Evolutionary conservation across 2,113 vertebrate species (phyloP).

Genomic region (Brachyhypopomus occidentalis): DNA sequence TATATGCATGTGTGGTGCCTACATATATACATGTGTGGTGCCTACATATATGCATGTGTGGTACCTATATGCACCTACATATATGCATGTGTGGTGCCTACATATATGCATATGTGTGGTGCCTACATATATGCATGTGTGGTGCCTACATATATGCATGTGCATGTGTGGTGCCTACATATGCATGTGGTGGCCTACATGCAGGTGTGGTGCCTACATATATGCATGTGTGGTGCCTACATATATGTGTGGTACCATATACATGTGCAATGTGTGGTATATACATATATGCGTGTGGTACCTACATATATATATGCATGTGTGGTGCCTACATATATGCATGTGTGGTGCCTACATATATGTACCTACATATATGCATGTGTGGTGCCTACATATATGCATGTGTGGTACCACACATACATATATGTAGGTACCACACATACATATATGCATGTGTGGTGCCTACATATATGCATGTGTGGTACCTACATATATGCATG

Average conservation of each 20-base stretch:
- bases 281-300: no score
- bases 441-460: no score
- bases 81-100: conserved; percentile 41
- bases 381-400: conserved; percentile 39
- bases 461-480: no score
- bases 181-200: no score
- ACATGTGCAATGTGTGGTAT: no score
- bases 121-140: conserved; percentile 32
- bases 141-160: conserved; percentile 38
- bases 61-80: conserved; percentile 26
- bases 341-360: conserved; percentile 38
- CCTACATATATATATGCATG: conserved; percentile 24
- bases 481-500: no score
- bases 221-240: conserved; percentile 37
- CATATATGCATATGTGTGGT: conserved; percentile 39
- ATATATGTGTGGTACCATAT: conserved; percentile 39
- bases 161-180: conserved; percentile 38
- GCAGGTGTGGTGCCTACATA: conserved; percentile 39
- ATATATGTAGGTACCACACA: no score
- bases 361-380: no score
- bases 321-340: conserved; percentile 39
- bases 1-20: conserved; percentile 41
- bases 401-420: no score
- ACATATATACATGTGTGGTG: conserved; percentile 40
- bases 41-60: conserved; percentile 32